Base-by-base conservation (phyloP, 2,888 invertebrate genomes). In the Kryphioiulus occultus region DNA sequence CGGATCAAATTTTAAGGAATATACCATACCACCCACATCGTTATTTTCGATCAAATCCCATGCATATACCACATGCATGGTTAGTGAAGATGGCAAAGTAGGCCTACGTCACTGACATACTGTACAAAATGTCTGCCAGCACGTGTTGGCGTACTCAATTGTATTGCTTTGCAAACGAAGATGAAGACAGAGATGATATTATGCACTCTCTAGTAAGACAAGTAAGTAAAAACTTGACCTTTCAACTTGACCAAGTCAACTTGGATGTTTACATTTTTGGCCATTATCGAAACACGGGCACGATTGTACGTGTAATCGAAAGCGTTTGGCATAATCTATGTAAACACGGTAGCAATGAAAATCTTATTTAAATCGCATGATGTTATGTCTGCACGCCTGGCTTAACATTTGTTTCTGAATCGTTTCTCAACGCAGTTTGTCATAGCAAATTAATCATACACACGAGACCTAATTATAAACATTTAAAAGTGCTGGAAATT, bases 391-490 rank as follows among this genome's bases (percentile, higher is more conserved):
- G 44, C 85, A 39, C 44, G 85, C 39, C n/a, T 39, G 39, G 85
- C 59, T 39, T 26, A 39, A 85, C 85, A 85, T 42, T 85, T 39
- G 44, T 78, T 78, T 15, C 39, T 85, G 39, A 85, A 85, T 44
- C 85, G 26, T 85, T 85, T 85, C 44, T 85, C 85, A 85, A 39
- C 85, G 12, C 44, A 85, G 44, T 39, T 39, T 85, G 85, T 85
- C 85, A 85, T 85, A 85, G 85, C 85, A 85, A 85, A 85, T 85
- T 85, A 85, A 85, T 85, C 85, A 85, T 85, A 85, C 39, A 39
- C 85, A 44, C 85, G 85, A 85, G 85, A 39, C 85, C 15, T 39
- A 39, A 39, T 85, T 85, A 85, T 85, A 85, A 85, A 85, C 85
- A 85, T 85, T 22, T 44, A 35, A 85, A 39, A 85, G 39, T 22